A percentile compares a stretch with the other conserved stretches of the same genome.
Conservation (phyloP, 2,797 vertebrate species). For the Prionace glauca region DNA sequence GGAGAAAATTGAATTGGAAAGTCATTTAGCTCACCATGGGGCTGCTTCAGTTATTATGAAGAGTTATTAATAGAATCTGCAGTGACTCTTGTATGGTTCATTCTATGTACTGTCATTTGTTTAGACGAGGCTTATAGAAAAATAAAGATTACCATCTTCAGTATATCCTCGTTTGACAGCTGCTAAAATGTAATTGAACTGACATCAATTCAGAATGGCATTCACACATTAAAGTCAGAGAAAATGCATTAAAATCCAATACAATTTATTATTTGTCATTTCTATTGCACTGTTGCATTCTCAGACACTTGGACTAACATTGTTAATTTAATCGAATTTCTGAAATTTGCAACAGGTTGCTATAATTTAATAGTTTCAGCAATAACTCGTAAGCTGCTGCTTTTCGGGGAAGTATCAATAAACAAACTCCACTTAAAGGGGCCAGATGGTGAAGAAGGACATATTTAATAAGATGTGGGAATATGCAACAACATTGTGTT, state of each 20-base stretch:
- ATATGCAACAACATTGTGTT: not conserved
- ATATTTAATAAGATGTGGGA: not conserved
- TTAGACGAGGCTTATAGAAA: slow-evolving; percentile 51
- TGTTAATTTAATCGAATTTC: not conserved
- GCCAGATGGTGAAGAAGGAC: not conserved
- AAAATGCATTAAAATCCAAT: slow-evolving; percentile 10
- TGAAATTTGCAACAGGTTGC: not conserved
- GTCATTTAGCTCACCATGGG: slow-evolving; percentile 46
- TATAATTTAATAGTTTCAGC: slow-evolving; percentile 25
- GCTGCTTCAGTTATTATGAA: slow-evolving; percentile 46
- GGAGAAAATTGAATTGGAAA: slow-evolving; percentile 45
- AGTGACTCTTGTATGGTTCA: slow-evolving; percentile 48
- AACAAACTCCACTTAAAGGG: not conserved
- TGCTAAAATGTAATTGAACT: slow-evolving; percentile 40
- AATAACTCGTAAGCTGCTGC: not conserved
- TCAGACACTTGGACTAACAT: not conserved
- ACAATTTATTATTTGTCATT: slow-evolving; percentile 2
- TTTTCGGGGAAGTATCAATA: not conserved
- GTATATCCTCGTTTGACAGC: slow-evolving; percentile 44
- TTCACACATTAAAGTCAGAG: not conserved
- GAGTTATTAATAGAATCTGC: slow-evolving; percentile 55
- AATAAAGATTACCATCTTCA: slow-evolving; percentile 47
- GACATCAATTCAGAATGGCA: slow-evolving; percentile 7
- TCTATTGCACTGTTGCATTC: not conserved
- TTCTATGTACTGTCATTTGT: slow-evolving; percentile 43